Evolutionary conservation across 1,140 invertebrate species (phyloP).

Genomic region (Drosophila sturtevanti): DNA sequence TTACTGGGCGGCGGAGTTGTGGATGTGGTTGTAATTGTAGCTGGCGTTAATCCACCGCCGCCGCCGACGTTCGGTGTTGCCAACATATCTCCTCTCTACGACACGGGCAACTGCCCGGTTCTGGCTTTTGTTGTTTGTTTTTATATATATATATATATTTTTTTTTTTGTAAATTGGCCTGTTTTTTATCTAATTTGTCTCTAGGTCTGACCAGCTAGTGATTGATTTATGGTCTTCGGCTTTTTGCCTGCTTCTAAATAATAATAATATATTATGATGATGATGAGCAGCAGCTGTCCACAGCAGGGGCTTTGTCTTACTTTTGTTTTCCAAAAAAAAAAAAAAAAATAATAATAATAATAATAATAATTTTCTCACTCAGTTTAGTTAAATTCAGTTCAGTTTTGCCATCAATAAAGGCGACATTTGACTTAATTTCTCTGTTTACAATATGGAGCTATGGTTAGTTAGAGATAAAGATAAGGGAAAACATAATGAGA

Average conservation of each 20-base stretch:
- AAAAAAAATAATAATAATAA: no score
- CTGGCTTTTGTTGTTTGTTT: background rate
- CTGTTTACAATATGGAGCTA: background rate
- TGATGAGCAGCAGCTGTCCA: slow-evolving; percentile 20
- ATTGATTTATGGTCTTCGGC: slow-evolving; percentile 11
- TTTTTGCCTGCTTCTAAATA: background rate
- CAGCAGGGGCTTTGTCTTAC: background rate
- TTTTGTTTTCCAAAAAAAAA: no score
- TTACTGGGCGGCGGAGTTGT: slow-evolving; percentile 2
- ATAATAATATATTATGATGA: slow-evolving; percentile 5
- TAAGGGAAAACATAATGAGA: slow-evolving; percentile 1
- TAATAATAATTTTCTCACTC: slow-evolving; percentile 12
- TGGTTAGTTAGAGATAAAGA: background rate
- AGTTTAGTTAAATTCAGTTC: slow-evolving; percentile 17
- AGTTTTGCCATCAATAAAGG: slow-evolving; percentile 33
- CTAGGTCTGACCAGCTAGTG: slow-evolving; percentile 9
- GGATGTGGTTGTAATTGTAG: slow-evolving; percentile 28
- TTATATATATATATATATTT: no score
- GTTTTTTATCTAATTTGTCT: background rate
- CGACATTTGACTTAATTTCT: background rate
- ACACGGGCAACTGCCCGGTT: slow-evolving; percentile 5
- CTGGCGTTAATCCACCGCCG: background rate
- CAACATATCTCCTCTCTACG: slow-evolving; percentile 39
- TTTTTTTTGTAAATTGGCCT: background rate
- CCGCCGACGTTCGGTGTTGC: slow-evolving; percentile 38